Conservation (phyloP, 2,113 vertebrate genomes). For the Rhodinocichla rosea region DNA sequence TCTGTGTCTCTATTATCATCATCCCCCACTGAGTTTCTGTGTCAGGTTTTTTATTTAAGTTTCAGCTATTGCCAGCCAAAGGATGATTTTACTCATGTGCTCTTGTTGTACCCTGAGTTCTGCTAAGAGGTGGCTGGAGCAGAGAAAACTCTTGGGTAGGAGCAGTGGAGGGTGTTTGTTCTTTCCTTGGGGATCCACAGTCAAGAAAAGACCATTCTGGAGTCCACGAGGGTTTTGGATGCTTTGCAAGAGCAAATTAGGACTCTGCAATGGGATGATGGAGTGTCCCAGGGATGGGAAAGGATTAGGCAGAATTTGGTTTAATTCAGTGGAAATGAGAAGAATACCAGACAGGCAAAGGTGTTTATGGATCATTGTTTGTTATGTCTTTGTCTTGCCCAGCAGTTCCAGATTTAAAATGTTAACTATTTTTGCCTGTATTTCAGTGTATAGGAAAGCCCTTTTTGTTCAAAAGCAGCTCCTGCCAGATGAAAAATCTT, state of each 20-base stretch:
- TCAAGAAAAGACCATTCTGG: neutral
- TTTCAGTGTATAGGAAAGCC: neutral
- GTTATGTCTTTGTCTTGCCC: neutral
- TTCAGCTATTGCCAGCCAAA: neutral
- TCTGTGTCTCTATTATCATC: neutral
- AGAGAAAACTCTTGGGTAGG: neutral
- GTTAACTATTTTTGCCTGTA: neutral
- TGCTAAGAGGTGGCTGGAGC: neutral
- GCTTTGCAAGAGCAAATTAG: neutral
- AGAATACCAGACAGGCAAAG: neutral
- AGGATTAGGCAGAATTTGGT: neutral
- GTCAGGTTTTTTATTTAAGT: neutral
- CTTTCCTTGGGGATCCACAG: neutral
- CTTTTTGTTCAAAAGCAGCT: neutral
- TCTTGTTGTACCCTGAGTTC: neutral
- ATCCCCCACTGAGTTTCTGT: neutral
- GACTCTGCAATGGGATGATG: neutral
- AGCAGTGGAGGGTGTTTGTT: neutral
- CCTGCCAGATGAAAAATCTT: neutral
- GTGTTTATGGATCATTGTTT: neutral
- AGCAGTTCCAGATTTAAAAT: neutral
- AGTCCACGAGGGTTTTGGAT: fast-evolving
- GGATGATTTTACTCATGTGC: neutral
- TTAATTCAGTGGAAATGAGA: neutral
- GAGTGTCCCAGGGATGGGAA: neutral